Evolutionary conservation across 1,140 invertebrate species (phyloP).

Genomic region (Lineus longissimus): DNA sequence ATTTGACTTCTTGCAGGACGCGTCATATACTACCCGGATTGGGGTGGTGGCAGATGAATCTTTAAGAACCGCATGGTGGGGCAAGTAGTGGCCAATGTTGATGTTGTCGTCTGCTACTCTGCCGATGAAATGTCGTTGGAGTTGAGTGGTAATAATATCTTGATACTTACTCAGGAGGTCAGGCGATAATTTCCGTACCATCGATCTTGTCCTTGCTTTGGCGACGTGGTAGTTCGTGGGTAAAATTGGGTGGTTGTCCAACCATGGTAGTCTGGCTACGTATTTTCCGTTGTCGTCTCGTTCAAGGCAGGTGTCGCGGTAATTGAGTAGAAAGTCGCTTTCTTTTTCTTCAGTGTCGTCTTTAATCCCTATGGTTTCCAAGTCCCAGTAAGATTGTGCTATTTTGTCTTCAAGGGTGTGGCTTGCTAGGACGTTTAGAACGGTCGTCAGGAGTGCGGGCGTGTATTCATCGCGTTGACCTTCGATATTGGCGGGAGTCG

Average conservation of each 20-base stretch:
- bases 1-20: not conserved
- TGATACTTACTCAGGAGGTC: not conserved
- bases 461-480: too few species aligned
- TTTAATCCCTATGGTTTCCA: conserved; percentile 4
- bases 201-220: not conserved
- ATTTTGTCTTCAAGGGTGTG: not conserved
- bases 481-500: too few species aligned
- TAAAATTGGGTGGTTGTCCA: too few species aligned
- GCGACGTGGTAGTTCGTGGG: conserved; percentile 2
- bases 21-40: not conserved
- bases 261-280: conserved; percentile 2
- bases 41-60: not conserved
- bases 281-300: not conserved
- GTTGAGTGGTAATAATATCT: not conserved
- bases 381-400: not conserved
- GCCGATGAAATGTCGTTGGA: not conserved
- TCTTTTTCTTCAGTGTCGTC: not conserved
- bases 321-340: too few species aligned
- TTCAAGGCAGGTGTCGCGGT: not conserved
- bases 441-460: too few species aligned
- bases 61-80: not conserved
- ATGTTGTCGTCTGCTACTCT: not conserved
- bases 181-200: not conserved
- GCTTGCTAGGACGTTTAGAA: too few species aligned
- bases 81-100: not conserved